Evolutionary conservation across 2,888 invertebrate species (phyloP).

Genomic region (Hyles lineata): DNA sequence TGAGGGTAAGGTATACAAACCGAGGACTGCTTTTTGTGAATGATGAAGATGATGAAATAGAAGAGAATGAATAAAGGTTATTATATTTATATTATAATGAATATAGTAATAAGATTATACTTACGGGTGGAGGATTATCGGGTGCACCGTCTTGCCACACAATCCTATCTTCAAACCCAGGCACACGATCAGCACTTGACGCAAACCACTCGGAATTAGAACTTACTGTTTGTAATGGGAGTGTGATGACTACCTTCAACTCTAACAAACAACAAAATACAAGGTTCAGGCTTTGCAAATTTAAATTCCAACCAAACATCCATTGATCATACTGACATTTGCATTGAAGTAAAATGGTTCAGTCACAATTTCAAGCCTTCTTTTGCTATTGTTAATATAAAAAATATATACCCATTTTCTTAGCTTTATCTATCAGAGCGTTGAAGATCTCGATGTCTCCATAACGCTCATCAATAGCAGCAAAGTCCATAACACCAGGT

Average conservation of each 20-base stretch:
- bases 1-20: too few relatives aligned
- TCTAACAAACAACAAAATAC: conserved; percentile 64
- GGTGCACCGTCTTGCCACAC: conserved; percentile 87
- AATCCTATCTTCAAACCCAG: conserved; percentile 88
- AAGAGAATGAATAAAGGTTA: too few relatives aligned
- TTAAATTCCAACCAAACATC: too few relatives aligned
- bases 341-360: too few relatives aligned
- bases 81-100: background rate
- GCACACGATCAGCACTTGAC: conserved; percentile 83
- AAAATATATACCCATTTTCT: conserved; percentile 63
- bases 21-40: too few relatives aligned
- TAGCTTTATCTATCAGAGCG: conserved; percentile 80
- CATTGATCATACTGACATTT: too few relatives aligned
- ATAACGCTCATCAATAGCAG: conserved; percentile 87
- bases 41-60: too few relatives aligned
- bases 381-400: too few relatives aligned
- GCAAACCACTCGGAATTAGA: conserved; percentile 90
- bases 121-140: conserved; percentile 56
- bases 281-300: background rate
- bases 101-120: conserved; percentile 17
- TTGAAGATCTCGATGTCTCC: conserved; percentile 88
- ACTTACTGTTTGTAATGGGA: conserved; percentile 84
- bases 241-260: conserved; percentile 68
- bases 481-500: conserved; percentile 91
- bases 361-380: too few relatives aligned